Evolutionary conservation across 2,888 invertebrate species (phyloP).

Genomic region (Nemoura dubitans): DNA sequence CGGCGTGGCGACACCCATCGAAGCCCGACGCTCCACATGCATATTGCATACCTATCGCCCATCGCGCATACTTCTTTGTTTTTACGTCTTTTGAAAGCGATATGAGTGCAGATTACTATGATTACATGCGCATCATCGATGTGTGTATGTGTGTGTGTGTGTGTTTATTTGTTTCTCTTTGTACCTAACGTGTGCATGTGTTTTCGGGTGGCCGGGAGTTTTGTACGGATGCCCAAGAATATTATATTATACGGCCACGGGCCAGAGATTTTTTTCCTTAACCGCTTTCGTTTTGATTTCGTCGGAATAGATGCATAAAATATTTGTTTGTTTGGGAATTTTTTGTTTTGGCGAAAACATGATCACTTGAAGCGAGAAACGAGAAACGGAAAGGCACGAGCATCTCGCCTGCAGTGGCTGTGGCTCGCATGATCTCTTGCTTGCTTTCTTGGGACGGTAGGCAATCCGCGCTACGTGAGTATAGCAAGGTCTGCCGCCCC

Average conservation of each 20-base stretch:
- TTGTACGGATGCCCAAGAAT: not conserved
- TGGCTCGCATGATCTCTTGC: not conserved
- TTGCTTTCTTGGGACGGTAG: not conserved
- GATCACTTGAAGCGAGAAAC: not conserved
- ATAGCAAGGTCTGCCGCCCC: not conserved
- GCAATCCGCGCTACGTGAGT: not conserved
- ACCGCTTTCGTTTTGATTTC: not conserved
- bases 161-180: not conserved
- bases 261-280: not conserved
- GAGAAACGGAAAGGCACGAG: not conserved
- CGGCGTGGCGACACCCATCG: not conserved
- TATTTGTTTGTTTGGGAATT: not conserved
- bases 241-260: not conserved
- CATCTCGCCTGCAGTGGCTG: too few relatives aligned
- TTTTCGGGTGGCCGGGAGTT: not conserved
- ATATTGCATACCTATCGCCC: not conserved
- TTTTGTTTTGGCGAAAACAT: not conserved
- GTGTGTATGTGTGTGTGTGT: slow-evolving; percentile 1
- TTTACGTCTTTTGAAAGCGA: slow-evolving; percentile 21
- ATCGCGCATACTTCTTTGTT: not conserved
- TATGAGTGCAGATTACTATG: not conserved
- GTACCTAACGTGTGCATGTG: not conserved
- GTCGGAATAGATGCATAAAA: not conserved
- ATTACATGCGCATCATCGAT: not conserved
- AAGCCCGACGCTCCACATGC: not conserved